Conservation (phyloP, 2,888 invertebrate species). For the Bombylius major region DNA sequence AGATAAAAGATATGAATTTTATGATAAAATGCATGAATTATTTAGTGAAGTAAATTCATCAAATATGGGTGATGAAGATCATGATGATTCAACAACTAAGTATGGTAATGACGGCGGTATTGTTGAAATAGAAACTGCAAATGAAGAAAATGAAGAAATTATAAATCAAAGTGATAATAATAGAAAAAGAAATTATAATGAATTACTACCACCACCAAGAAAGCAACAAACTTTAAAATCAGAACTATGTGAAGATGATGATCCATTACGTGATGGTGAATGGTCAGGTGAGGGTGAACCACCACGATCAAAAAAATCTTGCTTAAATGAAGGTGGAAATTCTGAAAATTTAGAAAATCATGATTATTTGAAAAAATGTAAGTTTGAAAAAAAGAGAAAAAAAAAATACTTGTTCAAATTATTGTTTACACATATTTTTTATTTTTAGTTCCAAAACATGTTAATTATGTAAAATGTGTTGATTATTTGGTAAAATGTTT, state of each 20-base stretch:
- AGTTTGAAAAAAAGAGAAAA: too few species aligned
- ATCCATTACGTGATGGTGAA: background rate
- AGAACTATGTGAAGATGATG: background rate
- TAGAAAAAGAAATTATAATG: background rate
- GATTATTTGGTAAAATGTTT: conserved; percentile 2
- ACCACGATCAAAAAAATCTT: background rate
- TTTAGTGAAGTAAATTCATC: background rate
- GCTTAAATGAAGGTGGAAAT: background rate
- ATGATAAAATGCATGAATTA: conserved; percentile 2
- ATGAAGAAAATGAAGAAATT: background rate
- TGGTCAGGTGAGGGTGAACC: background rate
- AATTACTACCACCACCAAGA: background rate
- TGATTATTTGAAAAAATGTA: too few species aligned
- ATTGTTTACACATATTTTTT: background rate
- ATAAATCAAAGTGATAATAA: background rate
- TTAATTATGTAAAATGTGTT: conserved; percentile 1
- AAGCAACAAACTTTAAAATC: too few species aligned
- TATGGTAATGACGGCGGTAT: background rate
- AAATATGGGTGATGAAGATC: background rate
- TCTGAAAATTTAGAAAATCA: too few species aligned
- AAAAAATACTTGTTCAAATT: too few species aligned
- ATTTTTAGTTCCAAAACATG: background rate
- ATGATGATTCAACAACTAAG: background rate
- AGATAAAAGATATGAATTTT: background rate
- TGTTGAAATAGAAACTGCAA: background rate